A percentile compares a stretch with the other conserved stretches of the same genome.
Evolutionary conservation across 1,140 invertebrate species (phyloP).

Genomic region (Scaptomyza graminum): DNA sequence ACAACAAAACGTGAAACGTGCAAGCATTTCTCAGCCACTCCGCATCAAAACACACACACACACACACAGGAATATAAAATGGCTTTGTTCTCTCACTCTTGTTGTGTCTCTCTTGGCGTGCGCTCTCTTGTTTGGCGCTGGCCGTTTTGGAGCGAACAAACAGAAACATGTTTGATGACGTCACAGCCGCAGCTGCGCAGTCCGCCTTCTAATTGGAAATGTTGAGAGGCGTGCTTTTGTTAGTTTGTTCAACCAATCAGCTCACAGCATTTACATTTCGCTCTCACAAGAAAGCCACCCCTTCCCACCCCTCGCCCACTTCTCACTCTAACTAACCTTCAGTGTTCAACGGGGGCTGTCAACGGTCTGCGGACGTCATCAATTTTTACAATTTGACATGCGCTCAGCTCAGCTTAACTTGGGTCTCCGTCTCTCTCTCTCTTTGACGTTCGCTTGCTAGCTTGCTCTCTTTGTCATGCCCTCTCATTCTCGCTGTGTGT

Average conservation of each 20-base stretch:
- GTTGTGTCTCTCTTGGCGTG: slow-evolving; percentile 14
- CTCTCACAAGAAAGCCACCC: background rate
- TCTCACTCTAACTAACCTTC: slow-evolving; percentile 5
- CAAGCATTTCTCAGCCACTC: slow-evolving; percentile 16
- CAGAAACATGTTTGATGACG: slow-evolving; percentile 59
- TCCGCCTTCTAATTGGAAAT: slow-evolving; percentile 60
- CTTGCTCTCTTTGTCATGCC: slow-evolving; percentile 13
- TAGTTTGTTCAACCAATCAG: slow-evolving; percentile 34
- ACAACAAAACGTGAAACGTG: slow-evolving; percentile 50
- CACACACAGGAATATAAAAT: slow-evolving; percentile 30
- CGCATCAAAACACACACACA: background rate
- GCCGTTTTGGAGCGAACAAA: slow-evolving; percentile 48
- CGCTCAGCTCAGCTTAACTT: slow-evolving; percentile 35
- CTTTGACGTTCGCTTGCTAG: background rate
- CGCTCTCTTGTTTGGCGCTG: slow-evolving; percentile 5
- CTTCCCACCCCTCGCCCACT: background rate
- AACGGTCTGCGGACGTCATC: slow-evolving; percentile 75
- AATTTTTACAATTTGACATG: slow-evolving; percentile 83
- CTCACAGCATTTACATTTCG: background rate
- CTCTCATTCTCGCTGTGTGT: slow-evolving; percentile 19
- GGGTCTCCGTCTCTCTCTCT: background rate
- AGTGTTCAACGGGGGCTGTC: slow-evolving; percentile 58
- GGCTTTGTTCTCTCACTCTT: slow-evolving; percentile 36
- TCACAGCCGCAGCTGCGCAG: slow-evolving; percentile 63
- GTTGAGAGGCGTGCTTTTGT: slow-evolving; percentile 48